Conservation (phyloP, 1,140 invertebrate genomes). For the Drosophila paulistorum region DNA sequence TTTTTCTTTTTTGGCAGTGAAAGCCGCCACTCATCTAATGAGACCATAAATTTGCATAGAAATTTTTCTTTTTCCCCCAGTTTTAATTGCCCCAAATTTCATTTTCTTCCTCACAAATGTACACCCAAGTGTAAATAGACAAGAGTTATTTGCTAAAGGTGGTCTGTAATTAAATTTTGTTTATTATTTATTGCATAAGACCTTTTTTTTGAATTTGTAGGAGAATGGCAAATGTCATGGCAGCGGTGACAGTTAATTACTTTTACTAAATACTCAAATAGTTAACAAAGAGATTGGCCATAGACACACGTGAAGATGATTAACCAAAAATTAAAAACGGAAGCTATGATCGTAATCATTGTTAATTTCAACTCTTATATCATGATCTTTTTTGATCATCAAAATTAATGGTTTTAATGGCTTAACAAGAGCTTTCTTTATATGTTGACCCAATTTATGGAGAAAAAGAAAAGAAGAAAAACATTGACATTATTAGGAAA, state of each 20-base stretch:
- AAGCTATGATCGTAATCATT: constrained; percentile 55
- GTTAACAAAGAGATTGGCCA: constrained; percentile 26
- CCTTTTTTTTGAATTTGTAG: constrained; percentile 7
- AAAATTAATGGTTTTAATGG: constrained; percentile 37
- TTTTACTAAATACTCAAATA: constrained; percentile 61
- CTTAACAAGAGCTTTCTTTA: constrained; percentile 34
- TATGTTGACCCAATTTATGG: constrained; percentile 49
- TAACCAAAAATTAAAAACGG: constrained; percentile 36
- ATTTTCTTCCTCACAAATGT: constrained; percentile 7
- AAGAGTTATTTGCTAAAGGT: constrained; percentile 1
- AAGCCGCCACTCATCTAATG: constrained; percentile 60
- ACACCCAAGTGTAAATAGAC: not conserved
- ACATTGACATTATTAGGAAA: constrained; percentile 48
- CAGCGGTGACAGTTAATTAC: constrained; percentile 67
- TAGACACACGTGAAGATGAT: constrained; percentile 59
- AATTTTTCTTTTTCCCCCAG: constrained; percentile 34
- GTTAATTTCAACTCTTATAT: constrained; percentile 52
- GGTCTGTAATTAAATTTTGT: constrained; percentile 21
- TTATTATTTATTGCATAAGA: constrained; percentile 60
- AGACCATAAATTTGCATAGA: constrained; percentile 38
- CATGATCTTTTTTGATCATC: constrained; percentile 46
- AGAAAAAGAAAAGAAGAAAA: not conserved
- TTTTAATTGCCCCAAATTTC: constrained; percentile 56
- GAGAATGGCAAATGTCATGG: constrained; percentile 36
- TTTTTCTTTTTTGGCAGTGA: constrained; percentile 47